A percentile compares a stretch with the other conserved stretches of the same genome.
Conservation (phyloP, 1,140 invertebrate species). For the Danaus plexippus region DNA sequence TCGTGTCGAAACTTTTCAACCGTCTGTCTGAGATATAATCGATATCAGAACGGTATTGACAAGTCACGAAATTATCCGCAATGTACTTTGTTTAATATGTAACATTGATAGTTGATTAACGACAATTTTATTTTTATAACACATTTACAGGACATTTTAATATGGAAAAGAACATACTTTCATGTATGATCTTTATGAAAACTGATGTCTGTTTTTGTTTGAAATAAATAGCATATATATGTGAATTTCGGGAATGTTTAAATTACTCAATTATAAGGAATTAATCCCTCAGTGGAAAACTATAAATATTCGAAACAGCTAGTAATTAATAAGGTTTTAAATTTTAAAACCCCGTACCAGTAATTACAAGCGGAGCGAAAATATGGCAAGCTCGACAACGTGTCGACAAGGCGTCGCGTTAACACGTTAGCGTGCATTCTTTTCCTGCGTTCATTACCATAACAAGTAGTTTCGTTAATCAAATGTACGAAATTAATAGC, state of each 20-base stretch:
- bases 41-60: slow-evolving; percentile 54
- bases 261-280: slow-evolving; percentile 13
- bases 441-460: slow-evolving; percentile 67
- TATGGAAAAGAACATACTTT: too few relatives aligned
- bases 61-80: slow-evolving; percentile 38
- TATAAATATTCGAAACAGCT: slow-evolving; percentile 31
- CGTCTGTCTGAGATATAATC: slow-evolving; percentile 59
- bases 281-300: slow-evolving; percentile 17
- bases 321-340: slow-evolving; percentile 50
- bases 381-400: slow-evolving; percentile 62
- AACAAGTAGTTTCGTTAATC: slow-evolving; percentile 71
- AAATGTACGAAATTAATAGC: slow-evolving; percentile 71
- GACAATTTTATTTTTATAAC: too few relatives aligned
- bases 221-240: too few relatives aligned
- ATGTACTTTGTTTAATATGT: slow-evolving; percentile 12
- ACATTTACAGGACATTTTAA: too few relatives aligned
- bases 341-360: slow-evolving; percentile 46
- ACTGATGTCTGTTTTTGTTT: too few relatives aligned
- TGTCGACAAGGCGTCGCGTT: slow-evolving; percentile 64
- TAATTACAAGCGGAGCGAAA: slow-evolving; percentile 63
- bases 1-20: slow-evolving; percentile 59
- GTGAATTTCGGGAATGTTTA: slow-evolving; percentile 4
- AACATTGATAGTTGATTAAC: too few relatives aligned
- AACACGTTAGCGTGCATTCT: slow-evolving; percentile 66
- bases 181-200: too few relatives aligned